Conservation (phyloP, 2,888 invertebrate genomes). For the Muschampia plurimacula region DNA sequence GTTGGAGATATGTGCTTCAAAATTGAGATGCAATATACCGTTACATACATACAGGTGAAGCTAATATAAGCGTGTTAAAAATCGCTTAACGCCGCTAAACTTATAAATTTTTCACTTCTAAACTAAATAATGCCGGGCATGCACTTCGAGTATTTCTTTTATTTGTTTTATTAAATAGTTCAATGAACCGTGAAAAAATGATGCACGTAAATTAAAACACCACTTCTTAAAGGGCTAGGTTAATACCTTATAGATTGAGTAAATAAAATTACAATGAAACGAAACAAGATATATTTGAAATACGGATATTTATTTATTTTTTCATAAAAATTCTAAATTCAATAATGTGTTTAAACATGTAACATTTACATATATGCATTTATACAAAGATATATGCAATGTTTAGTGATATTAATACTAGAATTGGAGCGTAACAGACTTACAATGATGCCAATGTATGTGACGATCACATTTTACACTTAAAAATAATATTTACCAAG, state of each 20-base stretch:
- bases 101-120: too few relatives aligned
- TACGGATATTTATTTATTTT: constrained; percentile 86
- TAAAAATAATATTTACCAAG: constrained; percentile 84
- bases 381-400: constrained; percentile 86
- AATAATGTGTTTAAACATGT: constrained; percentile 86
- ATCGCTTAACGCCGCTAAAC: too few relatives aligned
- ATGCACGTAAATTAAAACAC: too few relatives aligned
- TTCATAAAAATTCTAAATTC: constrained; percentile 87
- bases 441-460: constrained; percentile 67
- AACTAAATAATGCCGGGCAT: too few relatives aligned
- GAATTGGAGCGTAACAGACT: constrained; percentile 83
- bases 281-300: constrained; percentile 82
- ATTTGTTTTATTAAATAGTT: too few relatives aligned
- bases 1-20: too few relatives aligned
- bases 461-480: constrained; percentile 52
- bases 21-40: too few relatives aligned
- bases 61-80: too few relatives aligned
- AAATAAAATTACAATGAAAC: constrained; percentile 56
- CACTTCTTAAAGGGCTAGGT: too few relatives aligned
- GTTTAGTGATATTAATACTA: constrained; percentile 83
- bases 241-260: background rate
- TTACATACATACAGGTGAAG: too few relatives aligned
- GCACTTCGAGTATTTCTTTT: too few relatives aligned
- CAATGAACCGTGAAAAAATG: too few relatives aligned
- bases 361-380: constrained; percentile 86